phyloP scores from a whole-genome alignment of 2,113 vertebrate genomes.

The Anolis carolinensis region DNA sequence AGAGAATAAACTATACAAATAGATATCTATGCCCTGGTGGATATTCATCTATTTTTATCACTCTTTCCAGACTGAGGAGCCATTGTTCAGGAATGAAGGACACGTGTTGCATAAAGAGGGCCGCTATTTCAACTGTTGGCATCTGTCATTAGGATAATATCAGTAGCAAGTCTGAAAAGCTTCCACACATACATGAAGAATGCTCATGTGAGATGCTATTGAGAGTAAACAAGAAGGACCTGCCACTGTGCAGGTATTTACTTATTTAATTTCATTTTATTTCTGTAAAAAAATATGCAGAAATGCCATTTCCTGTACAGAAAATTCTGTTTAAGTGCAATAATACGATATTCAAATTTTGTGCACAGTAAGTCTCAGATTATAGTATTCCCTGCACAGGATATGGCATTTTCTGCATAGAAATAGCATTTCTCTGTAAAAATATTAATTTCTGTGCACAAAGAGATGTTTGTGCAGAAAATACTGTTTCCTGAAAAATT shows the following conservation, averaged over 20 bases:
- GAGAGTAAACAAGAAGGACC: neutral
- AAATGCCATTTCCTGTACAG: too few relatives aligned
- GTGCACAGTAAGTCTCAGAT: too few relatives aligned
- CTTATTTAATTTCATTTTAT: neutral
- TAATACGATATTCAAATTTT: too few relatives aligned
- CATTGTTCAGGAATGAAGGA: neutral
- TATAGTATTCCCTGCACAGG: too few relatives aligned
- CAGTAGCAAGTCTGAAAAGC: neutral
- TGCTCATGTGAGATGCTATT: neutral
- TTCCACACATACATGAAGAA: neutral
- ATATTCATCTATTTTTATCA: neutral
- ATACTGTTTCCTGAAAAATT: too few relatives aligned
- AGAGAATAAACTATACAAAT: constrained; percentile 15
- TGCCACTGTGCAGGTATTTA: neutral
- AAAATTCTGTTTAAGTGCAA: too few relatives aligned
- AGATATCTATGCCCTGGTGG: neutral
- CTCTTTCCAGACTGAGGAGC: neutral
- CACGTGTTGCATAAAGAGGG: neutral
- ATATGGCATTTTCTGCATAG: too few relatives aligned
- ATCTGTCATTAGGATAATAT: neutral
- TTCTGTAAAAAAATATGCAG: too few relatives aligned
- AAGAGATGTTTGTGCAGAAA: too few relatives aligned
- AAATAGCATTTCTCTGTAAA: too few relatives aligned
- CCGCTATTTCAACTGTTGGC: neutral
- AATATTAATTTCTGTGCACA: too few relatives aligned